Base-by-base conservation (phyloP, 2,113 vertebrate species). In the Atherinomorus stipes region DNA sequence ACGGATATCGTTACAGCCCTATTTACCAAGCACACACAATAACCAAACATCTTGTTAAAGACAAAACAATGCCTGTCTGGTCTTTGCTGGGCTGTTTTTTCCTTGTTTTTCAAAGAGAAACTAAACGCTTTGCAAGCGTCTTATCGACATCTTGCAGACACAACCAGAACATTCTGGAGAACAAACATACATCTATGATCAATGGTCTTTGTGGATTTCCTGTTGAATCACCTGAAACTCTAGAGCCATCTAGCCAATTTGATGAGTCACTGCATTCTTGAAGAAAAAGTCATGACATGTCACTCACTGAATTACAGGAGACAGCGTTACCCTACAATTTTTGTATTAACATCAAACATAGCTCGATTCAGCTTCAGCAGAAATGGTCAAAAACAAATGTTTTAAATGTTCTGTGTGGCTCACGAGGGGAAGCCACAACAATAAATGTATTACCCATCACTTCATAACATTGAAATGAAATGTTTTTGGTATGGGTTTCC, bases 231-330 rank as follows among this genome's bases (percentile, higher is more conserved):
- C 84, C 78, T 82, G 78, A 80, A 85, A 49, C 47, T 18, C 57
- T 71, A 62, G 56, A 76, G 74, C 70, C 78, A 60, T 76, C 86
- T 45, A 71, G 69, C 76, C 69, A 67, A 40, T 70, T 37, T 74
- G 77, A 84, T 88, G 93, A 91, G 70, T 90, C 86, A 87, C 44
- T 54, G 71, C 84, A 88, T 90, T 89, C 69, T 65, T 71, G 22
- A 60, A 76, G 75, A 59, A 65, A 73, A 64, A 85, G 65, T 88
- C 83, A 90, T 16, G 66, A 67, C 31, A 73, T 84, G 73, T 84
- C 78, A 59, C 71, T 64, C 25, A 28, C 38, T 71, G 81, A 87
- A 78, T 83, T 73, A 67, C 54, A 82, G 79, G 37, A 66, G 64
- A 73, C 70, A 56, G 73, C 37, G 65, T n/a, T 82, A 74, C 76